phyloP scores from a whole-genome alignment of 2,888 invertebrate species.

The Drosophila maculinotata region DNA sequence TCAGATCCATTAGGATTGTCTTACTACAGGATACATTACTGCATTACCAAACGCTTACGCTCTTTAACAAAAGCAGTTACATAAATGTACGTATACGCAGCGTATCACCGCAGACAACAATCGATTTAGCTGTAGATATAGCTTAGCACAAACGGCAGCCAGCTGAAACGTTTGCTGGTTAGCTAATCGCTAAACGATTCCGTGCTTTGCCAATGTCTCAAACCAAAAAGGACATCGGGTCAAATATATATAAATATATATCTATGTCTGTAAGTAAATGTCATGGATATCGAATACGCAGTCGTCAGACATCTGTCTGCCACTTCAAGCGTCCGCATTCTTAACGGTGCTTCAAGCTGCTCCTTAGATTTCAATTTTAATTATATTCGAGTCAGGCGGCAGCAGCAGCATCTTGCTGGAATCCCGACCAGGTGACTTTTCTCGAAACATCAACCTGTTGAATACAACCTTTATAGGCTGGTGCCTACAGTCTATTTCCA shows the following conservation, averaged over 20 bases:
- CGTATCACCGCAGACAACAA: neutral
- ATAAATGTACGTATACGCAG: conserved; percentile 27
- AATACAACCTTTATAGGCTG: neutral
- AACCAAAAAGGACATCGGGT: too few relatives aligned
- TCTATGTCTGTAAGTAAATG: too few relatives aligned
- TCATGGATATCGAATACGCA: too few relatives aligned
- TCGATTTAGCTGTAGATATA: neutral
- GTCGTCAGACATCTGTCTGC: too few relatives aligned
- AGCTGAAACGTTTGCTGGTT: neutral
- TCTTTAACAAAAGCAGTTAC: conserved; percentile 1
- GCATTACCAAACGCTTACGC: conserved; percentile 6
- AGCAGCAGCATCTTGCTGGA: neutral
- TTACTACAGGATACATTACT: conserved; percentile 31
- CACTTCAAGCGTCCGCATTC: too few relatives aligned
- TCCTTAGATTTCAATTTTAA: too few relatives aligned
- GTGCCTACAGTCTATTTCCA: neutral
- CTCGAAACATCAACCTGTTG: neutral
- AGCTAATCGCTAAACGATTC: too few relatives aligned
- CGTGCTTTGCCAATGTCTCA: conserved; percentile 8
- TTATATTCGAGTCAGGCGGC: too few relatives aligned
- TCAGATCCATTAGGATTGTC: conserved; percentile 32
- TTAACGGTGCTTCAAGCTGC: too few relatives aligned
- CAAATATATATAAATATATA: too few relatives aligned
- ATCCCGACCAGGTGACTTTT: too few relatives aligned
- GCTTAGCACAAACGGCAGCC: too few relatives aligned